These are phyloP conservation scores for Latheticus oryzae DNA, from an alignment of 2,888 invertebrate species.

Conservation along the genomic window DNA sequence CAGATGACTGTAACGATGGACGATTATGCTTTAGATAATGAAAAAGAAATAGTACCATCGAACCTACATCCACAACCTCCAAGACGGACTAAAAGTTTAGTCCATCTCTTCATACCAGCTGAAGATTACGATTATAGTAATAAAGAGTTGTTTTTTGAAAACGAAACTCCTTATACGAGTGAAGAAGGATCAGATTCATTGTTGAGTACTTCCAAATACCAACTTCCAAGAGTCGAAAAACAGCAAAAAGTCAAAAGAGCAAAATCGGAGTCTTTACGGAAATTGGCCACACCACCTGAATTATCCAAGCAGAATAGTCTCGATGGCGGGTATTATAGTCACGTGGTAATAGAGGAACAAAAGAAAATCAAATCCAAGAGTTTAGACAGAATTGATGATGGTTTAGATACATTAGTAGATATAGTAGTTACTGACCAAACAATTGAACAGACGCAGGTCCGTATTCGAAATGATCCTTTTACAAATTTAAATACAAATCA, in stretches of 20 bases:
- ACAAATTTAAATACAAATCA: conserved; percentile 55
- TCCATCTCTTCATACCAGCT: conserved; percentile 75
- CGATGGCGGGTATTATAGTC: conserved; percentile 45
- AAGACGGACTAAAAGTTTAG: conserved; percentile 77
- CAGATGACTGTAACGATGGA: conserved; percentile 61
- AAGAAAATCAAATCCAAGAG: conserved; percentile 71
- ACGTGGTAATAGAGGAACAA: conserved; percentile 41
- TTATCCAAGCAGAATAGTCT: conserved; percentile 39
- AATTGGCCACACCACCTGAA: conserved; percentile 31
- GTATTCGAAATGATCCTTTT: conserved; percentile 59
- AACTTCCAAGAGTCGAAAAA: conserved; percentile 40
- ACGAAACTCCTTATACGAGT: conserved; percentile 72
- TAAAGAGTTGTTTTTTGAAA: conserved; percentile 69
- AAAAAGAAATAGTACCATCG: conserved; percentile 79
- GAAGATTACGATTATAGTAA: conserved; percentile 68
- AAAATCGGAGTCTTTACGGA: conserved; percentile 54
- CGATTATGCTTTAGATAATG: conserved; percentile 69
- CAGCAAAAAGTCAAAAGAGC: conserved; percentile 44
- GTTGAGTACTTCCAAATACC: conserved; percentile 71
- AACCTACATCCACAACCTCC: conserved; percentile 86
- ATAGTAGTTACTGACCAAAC: conserved; percentile 72
- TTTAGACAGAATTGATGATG: conserved; percentile 80
- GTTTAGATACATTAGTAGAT: conserved; percentile 78
- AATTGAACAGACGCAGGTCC: conserved; percentile 29
- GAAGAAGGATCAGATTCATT: conserved; percentile 80